A percentile compares a stretch with the other conserved stretches of the same genome.
phyloP scores from a whole-genome alignment of 2,888 invertebrate species.

The Agrochola macilenta region DNA sequence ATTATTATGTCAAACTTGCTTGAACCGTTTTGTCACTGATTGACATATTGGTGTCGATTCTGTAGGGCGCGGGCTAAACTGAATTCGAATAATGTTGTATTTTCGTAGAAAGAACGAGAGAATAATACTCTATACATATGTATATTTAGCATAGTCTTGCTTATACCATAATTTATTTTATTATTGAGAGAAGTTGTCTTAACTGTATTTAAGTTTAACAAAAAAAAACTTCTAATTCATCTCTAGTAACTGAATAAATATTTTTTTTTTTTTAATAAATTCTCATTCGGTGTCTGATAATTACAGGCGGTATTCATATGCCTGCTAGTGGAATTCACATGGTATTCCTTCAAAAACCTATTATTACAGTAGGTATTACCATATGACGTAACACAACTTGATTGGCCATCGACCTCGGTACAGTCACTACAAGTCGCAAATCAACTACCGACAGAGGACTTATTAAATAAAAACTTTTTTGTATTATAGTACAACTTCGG shows the following conservation, averaged over 20 bases:
- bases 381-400: constrained; percentile 46
- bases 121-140: background rate
- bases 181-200: background rate
- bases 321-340: constrained; percentile 10
- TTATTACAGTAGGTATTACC: constrained; percentile 25
- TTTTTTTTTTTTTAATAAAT: too few species aligned
- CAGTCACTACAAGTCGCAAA: constrained; percentile 33
- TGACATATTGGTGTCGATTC: constrained; percentile 26
- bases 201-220: too few species aligned
- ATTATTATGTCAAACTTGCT: constrained; percentile 8
- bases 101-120: background rate
- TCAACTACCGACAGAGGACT: constrained; percentile 22
- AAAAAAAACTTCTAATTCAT: background rate
- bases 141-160: background rate
- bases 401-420: constrained; percentile 62
- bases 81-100: constrained; percentile 15
- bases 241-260: too few species aligned
- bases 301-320: background rate
- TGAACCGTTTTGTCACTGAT: constrained; percentile 37
- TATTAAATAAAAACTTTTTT: constrained; percentile 32
- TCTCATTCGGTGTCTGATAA: constrained; percentile 2
- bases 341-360: constrained; percentile 23
- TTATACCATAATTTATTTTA: background rate
- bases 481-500: background rate
- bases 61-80: background rate